Percentiles rank a stretch among this genome's conserved stretches.
Evolutionary conservation across 2,888 invertebrate genomes (phyloP).

Genomic region (Melanostoma mellinum): DNA sequence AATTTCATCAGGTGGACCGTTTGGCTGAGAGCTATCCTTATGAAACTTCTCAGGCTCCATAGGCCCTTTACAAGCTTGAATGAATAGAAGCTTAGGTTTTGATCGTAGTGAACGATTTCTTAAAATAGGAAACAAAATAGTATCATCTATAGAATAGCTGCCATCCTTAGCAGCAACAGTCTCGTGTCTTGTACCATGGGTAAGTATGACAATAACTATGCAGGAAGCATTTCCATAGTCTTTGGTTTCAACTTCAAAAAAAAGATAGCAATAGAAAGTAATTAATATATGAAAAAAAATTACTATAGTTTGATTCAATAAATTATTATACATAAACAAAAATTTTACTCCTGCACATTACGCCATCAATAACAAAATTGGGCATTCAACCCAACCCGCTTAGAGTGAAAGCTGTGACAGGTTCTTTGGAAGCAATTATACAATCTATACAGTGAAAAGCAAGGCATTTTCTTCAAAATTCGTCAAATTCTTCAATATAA

Average conservation of each 20-base stretch:
- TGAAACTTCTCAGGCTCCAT: constrained; percentile 76
- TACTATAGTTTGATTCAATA: background rate
- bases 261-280: background rate
- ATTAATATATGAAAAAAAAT: background rate
- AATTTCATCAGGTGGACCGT: constrained; percentile 78
- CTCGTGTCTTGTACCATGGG: constrained; percentile 79
- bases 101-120: constrained; percentile 77
- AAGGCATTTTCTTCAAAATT: no score
- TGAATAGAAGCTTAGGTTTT: constrained; percentile 80
- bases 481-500: no score
- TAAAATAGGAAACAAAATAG: constrained; percentile 79
- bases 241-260: constrained; percentile 77
- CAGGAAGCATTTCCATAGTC: constrained; percentile 78
- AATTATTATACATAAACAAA: background rate
- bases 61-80: constrained; percentile 81
- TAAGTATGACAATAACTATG: constrained; percentile 78
- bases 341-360: background rate
- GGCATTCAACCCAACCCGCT: no score
- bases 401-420: no score
- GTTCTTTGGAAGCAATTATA: no score
- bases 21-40: constrained; percentile 77
- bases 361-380: no score
- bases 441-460: no score
- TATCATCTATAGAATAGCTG: constrained; percentile 78
- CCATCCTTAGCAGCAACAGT: constrained; percentile 78